Evolutionary conservation across 2,113 vertebrate species (phyloP).

Genomic region (human): GRCh38 chr22:28058501-28059000

Average conservation of each 20-base stretch:
- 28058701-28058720: conserved; percentile 11
- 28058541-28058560: not conserved
- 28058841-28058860: conserved; percentile 30
- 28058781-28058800: not conserved
- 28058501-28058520: not conserved
- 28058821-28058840: not conserved
- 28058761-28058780: not conserved
- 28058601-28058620: not conserved
- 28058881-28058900: not conserved
- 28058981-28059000: not conserved
- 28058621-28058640: not conserved
- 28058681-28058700: not conserved
- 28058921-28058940: not conserved
- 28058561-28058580: not conserved
- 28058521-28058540: not conserved
- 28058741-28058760: not conserved
- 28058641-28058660: not conserved
- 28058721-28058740: conserved; percentile 28
- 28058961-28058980: not conserved
- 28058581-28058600: not conserved
- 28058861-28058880: not conserved
- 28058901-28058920: not conserved
- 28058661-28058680: not conserved
- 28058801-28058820: not conserved
- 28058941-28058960: not conserved